These are phyloP conservation scores for Hanleya hanleyi DNA, from an alignment of 2,888 invertebrate species.

Conservation along the genomic window DNA sequence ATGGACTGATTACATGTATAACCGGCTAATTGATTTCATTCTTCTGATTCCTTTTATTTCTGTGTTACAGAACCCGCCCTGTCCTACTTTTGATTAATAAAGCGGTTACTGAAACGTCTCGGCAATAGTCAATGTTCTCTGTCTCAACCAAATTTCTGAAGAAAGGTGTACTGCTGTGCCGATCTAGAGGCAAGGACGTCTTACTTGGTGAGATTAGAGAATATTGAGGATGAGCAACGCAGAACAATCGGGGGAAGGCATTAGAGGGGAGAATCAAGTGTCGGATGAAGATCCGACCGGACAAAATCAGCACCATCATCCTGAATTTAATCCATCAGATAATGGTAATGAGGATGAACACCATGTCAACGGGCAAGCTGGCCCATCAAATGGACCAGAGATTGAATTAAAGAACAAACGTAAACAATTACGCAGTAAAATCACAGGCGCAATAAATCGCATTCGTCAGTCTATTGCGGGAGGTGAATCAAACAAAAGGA, in stretches of 20 bases:
- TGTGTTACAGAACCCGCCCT: no score
- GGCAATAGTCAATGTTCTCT: no score
- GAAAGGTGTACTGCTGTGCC: no score
- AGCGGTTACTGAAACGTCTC: no score
- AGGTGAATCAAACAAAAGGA: background rate
- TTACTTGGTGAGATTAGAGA: background rate
- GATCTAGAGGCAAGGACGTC: background rate
- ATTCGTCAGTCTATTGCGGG: background rate
- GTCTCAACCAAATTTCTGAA: no score
- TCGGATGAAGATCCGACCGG: background rate
- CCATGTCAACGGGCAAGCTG: background rate
- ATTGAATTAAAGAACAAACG: background rate
- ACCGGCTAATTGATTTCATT: no score
- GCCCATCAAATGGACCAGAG: background rate
- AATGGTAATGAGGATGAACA: background rate
- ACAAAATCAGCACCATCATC: background rate
- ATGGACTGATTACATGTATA: no score
- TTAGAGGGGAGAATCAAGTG: background rate
- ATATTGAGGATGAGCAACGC: background rate
- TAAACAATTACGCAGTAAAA: background rate
- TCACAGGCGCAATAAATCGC: background rate
- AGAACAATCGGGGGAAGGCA: background rate
- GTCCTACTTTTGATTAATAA: no score
- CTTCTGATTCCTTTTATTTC: no score
- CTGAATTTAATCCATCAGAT: background rate